Conservation (phyloP, 2,797 vertebrate species). For the Emydoidea blandingii region DNA sequence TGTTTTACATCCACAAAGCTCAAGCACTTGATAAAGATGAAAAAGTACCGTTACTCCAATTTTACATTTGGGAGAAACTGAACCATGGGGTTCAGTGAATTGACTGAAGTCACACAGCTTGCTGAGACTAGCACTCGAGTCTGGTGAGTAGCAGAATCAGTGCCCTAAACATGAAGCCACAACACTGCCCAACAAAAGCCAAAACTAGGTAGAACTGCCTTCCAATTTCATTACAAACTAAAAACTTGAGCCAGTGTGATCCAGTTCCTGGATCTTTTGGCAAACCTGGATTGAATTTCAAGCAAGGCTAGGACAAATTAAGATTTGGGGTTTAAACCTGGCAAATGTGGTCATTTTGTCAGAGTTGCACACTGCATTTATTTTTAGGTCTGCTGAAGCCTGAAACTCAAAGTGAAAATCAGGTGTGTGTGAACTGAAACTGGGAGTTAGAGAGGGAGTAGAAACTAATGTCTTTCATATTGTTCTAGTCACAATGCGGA, state of each 20-base stretch:
- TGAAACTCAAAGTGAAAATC: not conserved
- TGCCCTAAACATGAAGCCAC: not conserved
- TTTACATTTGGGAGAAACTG: not conserved
- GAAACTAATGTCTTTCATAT: not conserved
- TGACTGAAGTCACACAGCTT: not conserved
- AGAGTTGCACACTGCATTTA: not conserved
- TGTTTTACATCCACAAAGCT: not conserved
- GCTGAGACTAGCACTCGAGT: not conserved
- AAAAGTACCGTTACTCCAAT: not conserved
- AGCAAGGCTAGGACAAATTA: not conserved
- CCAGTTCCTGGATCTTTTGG: not conserved
- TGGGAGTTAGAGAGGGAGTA: not conserved
- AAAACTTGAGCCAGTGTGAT: not conserved
- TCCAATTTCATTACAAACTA: not conserved
- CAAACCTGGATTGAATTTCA: not conserved
- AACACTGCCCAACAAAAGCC: not conserved
- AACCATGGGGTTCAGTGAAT: not conserved
- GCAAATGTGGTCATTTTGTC: accelerated
- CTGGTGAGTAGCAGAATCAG: not conserved
- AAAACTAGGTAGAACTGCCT: not conserved
- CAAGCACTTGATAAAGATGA: not conserved
- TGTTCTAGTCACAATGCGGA: not conserved
- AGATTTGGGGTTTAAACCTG: not conserved
- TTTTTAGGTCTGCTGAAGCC: not conserved
- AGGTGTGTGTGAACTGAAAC: not conserved